Conservation (phyloP, 2,888 invertebrate species). For the Tigriopus californicus region DNA sequence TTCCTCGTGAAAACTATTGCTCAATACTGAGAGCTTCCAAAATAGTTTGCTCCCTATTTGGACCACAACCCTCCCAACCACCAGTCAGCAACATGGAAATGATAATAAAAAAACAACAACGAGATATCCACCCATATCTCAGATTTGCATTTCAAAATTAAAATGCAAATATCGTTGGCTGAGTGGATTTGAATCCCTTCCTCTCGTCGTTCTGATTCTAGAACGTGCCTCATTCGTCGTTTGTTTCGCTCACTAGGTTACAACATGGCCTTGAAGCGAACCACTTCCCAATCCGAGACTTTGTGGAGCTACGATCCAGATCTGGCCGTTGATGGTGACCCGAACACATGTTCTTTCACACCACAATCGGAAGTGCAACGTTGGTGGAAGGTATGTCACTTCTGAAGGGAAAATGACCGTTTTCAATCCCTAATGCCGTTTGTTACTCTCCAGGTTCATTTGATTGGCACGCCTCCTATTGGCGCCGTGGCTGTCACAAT, state of each 20-base stretch:
- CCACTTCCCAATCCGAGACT: conserved; percentile 21
- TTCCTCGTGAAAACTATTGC: no score
- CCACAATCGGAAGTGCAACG: conserved; percentile 23
- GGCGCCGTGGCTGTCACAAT: conserved; percentile 23
- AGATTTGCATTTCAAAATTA: no score
- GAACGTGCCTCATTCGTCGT: no score
- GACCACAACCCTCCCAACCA: no score
- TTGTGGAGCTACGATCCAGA: conserved; percentile 23
- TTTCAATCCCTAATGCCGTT: neutral
- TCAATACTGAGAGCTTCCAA: no score
- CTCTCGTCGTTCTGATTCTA: no score
- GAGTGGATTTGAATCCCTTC: no score
- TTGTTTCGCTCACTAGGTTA: conserved; percentile 19
- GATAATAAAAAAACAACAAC: no score
- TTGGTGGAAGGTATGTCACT: conserved; percentile 24
- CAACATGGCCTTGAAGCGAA: conserved; percentile 20
- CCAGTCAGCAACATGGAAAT: no score
- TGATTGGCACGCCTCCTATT: conserved; percentile 21
- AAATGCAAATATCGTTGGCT: no score
- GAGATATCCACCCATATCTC: no score
- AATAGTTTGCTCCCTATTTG: no score
- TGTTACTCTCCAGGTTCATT: conserved; percentile 18
- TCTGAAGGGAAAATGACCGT: neutral
- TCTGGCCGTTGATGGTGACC: conserved; percentile 24
- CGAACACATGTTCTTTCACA: conserved; percentile 24